Evolutionary conservation across 2,113 vertebrate species (phyloP).

Genomic region (Aegithalos caudatus): DNA sequence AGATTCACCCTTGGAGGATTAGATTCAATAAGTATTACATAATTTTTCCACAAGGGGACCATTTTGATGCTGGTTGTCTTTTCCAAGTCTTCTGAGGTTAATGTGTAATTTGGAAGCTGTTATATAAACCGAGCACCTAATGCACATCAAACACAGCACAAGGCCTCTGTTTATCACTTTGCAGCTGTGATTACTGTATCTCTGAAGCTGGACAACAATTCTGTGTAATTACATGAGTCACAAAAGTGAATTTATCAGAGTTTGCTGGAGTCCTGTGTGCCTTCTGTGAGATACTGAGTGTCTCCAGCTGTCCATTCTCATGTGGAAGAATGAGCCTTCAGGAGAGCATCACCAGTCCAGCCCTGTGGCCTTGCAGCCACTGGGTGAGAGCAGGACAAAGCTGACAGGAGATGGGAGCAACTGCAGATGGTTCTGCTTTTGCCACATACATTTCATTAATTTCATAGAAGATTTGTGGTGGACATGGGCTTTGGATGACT

Average conservation of each 20-base stretch:
- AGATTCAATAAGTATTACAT: constrained; percentile 11
- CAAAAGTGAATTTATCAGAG: background rate
- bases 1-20: background rate
- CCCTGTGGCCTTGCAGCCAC: fast-evolving
- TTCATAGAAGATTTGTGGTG: background rate
- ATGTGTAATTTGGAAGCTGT: constrained; percentile 56
- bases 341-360: background rate
- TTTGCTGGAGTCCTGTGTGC: background rate
- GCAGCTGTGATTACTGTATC: background rate
- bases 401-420: background rate
- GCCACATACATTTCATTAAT: background rate
- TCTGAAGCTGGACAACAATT: background rate
- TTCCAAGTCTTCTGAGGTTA: constrained; percentile 54
- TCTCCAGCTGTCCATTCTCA: fast-evolving
- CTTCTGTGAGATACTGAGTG: background rate
- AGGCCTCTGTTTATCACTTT: constrained; percentile 15
- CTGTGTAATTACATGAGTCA: background rate
- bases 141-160: background rate
- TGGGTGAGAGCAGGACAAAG: background rate
- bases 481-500: background rate
- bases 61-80: constrained; percentile 30
- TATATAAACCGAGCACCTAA: constrained; percentile 30
- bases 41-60: constrained; percentile 23
- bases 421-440: background rate
- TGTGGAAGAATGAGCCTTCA: fast-evolving